Evolutionary conservation across 1,140 invertebrate genomes (phyloP), one percentile per base, ranked within the genome.

Genomic region (Ptiloglossa arizonensis): DNA sequence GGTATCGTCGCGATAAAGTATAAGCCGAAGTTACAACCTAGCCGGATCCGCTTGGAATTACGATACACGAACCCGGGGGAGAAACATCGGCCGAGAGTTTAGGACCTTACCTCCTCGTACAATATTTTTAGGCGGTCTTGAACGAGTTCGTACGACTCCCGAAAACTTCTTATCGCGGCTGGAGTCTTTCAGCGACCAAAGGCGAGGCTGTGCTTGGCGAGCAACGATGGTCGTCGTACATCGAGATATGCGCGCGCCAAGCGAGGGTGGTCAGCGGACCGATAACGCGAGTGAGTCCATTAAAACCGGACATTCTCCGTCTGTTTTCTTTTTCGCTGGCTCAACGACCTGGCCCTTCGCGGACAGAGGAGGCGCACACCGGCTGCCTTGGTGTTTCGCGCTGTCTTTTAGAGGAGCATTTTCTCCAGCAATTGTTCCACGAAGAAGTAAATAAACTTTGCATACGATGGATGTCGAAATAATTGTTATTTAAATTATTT

Each of bases 211-310:
- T n/a, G 8, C 11, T 8, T 4, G 3, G 2, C 11, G 4, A 29
- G 44, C 41, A 4, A 64, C 11, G 24, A 50, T 6, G 62, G 24
- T 54, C 64, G 32, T 38, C 64, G 35, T 54, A 54, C 46, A 54
- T 68, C 48, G 22, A 54, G 50, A 54, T 68, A 52, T 22, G 11
- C 29, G 60, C 2, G 60, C n/a, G 22, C 35, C n/a, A 13, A 63
- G 63, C 66, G 71, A 64, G 71, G 71, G 59, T 63, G 71, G 48
- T 11, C 71, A 44, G 17, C 60, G 48, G 50, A 46, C 22, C 50
- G 71, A 74, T 74, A 74, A 74, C 71, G 71, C 32, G 60, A 41
- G 48, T 15, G 60, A 41, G 60, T 74, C 71, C 71, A 74, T 74
- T 74, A 74, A 74, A 74, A 75, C 50, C 54, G 54, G 63, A 73